Evolutionary conservation across 2,888 invertebrate species (phyloP).

Genomic region (Germaria angustata): DNA sequence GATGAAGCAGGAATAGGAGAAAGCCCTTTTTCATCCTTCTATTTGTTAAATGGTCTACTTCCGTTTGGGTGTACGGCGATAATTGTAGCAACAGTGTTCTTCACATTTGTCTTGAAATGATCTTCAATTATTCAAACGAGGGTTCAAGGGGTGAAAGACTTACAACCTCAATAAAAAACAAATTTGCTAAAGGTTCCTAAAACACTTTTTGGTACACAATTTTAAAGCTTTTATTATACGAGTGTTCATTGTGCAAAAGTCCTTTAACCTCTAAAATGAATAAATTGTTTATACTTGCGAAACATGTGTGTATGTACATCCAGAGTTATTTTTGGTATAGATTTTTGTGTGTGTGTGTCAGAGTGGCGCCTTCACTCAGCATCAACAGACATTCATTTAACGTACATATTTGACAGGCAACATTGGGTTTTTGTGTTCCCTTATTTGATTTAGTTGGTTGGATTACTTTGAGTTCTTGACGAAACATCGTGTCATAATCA

Average conservation of each 20-base stretch:
- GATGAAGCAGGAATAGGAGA: not conserved
- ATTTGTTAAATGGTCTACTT: constrained; percentile 21
- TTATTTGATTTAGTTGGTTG: constrained; percentile 23
- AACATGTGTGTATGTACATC: too few relatives aligned
- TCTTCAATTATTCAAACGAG: constrained; percentile 3
- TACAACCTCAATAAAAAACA: too few relatives aligned
- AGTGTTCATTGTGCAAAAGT: too few relatives aligned
- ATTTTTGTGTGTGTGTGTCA: not conserved
- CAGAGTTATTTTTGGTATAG: not conserved
- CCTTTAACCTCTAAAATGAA: not conserved
- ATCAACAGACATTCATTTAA: not conserved
- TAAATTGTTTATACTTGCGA: constrained; percentile 7
- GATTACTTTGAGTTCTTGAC: not conserved
- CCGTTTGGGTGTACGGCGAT: constrained; percentile 42
- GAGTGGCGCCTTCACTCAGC: constrained; percentile 31
- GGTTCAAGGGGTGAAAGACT: not conserved
- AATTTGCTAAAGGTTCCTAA: too few relatives aligned
- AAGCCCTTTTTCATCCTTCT: not conserved
- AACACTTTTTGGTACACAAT: too few relatives aligned
- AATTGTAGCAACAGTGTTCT: constrained; percentile 26
- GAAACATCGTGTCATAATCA: constrained; percentile 18
- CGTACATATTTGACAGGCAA: constrained; percentile 16
- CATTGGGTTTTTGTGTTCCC: constrained; percentile 11
- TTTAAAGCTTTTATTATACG: too few relatives aligned
- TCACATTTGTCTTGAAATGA: constrained; percentile 4